Evolutionary conservation across 2,888 invertebrate species (phyloP), one percentile per base, ranked within the genome.

Genomic region (Acleris literana): DNA sequence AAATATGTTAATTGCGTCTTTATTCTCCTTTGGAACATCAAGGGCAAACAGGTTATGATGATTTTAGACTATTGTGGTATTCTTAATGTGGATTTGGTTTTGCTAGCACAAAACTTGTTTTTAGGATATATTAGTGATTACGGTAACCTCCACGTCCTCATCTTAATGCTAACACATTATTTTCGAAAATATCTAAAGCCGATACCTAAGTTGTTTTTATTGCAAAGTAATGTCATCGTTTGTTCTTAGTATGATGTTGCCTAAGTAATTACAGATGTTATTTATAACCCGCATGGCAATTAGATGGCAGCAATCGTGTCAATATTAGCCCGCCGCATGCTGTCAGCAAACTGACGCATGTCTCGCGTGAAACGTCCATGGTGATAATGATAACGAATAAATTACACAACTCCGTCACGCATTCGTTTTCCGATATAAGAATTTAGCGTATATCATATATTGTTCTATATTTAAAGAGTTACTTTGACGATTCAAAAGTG

Each of bases 1-100:
- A 60, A 60, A 68, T 48, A 63, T 64, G 54, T 69, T 61, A 64
- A 70, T 69, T 52, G 33, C 52, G 16, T 66, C 51, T 52, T 66
- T 62, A 57, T 61, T 61, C 56, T 61, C 52, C 56, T 51, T 44
- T 56, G 52, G 60, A 43, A 22, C 46, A 48, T 59, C 48, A 62
- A 66, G 52, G 56, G 33, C 61, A 25, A 39, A 17, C 22, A 56
- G 56, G 57, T 62, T 66, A 46, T 62, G 54, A 49, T 44, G 20
- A 65, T 55, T 55, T 55, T 44, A 44, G 44, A 60, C 44, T 49
- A 44, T 60, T 44, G 49, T 44, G 29, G 43, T 18, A 65, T 39
- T 39, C 60, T 54, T 49, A 25, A 57, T n/a, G 7, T 56, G 64
- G 58, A 53, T 48, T 22, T 18, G 43, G 54, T 55, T 65, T 64